Conservation (phyloP, 2,113 vertebrate genomes). For the Cynoglossus semilaevis region DNA sequence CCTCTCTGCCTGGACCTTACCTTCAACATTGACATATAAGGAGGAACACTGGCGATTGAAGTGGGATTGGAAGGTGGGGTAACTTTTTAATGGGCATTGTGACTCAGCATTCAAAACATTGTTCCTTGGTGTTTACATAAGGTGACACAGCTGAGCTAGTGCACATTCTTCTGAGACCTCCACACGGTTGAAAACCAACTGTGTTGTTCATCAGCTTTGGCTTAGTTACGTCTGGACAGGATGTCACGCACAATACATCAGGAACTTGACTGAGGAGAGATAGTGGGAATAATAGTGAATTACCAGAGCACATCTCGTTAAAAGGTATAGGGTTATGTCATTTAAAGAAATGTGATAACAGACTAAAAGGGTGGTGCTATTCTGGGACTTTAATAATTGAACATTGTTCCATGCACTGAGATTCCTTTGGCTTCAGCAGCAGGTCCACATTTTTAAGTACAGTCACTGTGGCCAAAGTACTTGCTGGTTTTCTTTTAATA, state of each 20-base stretch:
- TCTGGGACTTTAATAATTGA: no score
- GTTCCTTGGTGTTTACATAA: slow-evolving; percentile 51
- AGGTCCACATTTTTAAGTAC: no score
- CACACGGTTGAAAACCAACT: slow-evolving; percentile 1
- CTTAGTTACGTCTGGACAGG: slow-evolving; percentile 42
- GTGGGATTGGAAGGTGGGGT: slow-evolving; percentile 12
- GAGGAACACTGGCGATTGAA: slow-evolving; percentile 57
- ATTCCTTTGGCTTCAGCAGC: no score
- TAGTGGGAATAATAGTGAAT: slow-evolving; percentile 1
- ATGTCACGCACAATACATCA: slow-evolving; percentile 53
- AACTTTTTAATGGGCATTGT: slow-evolving; percentile 41
- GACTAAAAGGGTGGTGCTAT: not conserved
- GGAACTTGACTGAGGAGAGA: slow-evolving; percentile 42
- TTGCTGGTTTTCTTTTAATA: no score
- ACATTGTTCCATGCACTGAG: no score
- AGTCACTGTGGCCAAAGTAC: no score
- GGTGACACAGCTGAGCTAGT: slow-evolving; percentile 31
- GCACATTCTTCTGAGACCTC: slow-evolving; percentile 42
- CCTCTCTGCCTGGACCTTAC: slow-evolving; percentile 57
- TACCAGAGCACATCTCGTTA: not conserved
- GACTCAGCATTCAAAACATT: slow-evolving; percentile 54
- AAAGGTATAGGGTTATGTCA: not conserved
- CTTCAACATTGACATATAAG: slow-evolving; percentile 79
- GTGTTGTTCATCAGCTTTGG: slow-evolving; percentile 8
- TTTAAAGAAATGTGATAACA: not conserved